A percentile compares a stretch with the other conserved stretches of the same genome.
These are phyloP conservation scores for Procavia capensis DNA, from an alignment of 2,113 vertebrate species.

Conservation along the genomic window DNA sequence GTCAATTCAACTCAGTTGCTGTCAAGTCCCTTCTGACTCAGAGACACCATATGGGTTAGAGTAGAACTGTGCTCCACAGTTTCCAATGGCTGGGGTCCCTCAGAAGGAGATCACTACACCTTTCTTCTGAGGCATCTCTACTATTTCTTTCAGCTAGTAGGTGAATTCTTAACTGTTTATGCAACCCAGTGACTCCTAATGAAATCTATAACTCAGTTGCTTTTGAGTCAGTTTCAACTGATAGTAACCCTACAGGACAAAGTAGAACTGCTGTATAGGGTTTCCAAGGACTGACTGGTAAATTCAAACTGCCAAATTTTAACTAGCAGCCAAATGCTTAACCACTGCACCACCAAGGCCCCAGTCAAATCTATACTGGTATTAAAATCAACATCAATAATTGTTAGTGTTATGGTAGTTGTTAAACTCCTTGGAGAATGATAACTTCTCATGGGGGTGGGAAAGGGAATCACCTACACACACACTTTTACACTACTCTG, in stretches of 20 bases:
- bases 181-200: not conserved
- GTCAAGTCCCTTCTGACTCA: not conserved
- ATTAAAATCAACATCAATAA: not conserved
- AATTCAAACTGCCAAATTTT: no score
- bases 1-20: not conserved
- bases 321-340: no score
- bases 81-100: not conserved
- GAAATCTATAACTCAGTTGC: not conserved
- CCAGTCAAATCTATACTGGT: not conserved
- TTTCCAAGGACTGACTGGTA: no score
- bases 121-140: not conserved
- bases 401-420: not conserved
- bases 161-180: not conserved
- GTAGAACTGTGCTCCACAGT: not conserved
- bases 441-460: not conserved
- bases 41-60: not conserved
- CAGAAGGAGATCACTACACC: not conserved
- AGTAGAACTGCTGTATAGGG: no score
- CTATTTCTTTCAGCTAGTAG: not conserved
- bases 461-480: not conserved
- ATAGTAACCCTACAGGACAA: no score
- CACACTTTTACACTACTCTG: not conserved
- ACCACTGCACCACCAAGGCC: no score
- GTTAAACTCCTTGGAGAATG: not conserved
- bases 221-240: no score